Evolutionary conservation across 1,140 invertebrate genomes (phyloP).

Genomic region (Megalopta genalis): DNA sequence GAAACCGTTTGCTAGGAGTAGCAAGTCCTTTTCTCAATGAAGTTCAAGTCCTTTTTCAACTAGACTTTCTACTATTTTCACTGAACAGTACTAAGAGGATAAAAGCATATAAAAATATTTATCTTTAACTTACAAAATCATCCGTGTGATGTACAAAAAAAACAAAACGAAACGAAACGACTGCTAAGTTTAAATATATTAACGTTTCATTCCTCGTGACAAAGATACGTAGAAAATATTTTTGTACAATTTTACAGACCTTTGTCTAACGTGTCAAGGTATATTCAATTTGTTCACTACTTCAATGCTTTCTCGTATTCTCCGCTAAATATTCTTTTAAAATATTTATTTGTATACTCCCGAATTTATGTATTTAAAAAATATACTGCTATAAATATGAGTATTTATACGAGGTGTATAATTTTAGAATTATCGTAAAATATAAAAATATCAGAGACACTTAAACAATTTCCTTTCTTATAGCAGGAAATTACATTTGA

Average conservation of each 20-base stretch:
- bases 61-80: not conserved
- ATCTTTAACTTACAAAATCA: slow-evolving; percentile 21
- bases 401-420: not conserved
- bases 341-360: too few species aligned
- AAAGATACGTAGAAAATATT: slow-evolving; percentile 25
- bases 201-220: not conserved
- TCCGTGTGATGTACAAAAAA: slow-evolving; percentile 11
- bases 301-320: too few species aligned
- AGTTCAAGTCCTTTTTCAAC: not conserved
- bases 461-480: not conserved
- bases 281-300: not conserved
- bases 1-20: too few species aligned
- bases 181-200: slow-evolving; percentile 5
- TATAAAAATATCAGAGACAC: slow-evolving; percentile 1
- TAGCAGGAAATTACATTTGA: not conserved
- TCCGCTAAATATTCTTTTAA: too few species aligned
- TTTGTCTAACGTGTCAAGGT: not conserved
- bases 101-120: slow-evolving; percentile 38
- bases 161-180: not conserved
- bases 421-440: not conserved
- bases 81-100: slow-evolving; percentile 9
- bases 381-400: not conserved
- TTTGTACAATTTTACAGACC: not conserved
- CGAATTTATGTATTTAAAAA: not conserved
- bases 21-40: not conserved